Evolutionary conservation across 2,888 invertebrate species (phyloP).

Genomic region (Apeira syringaria): DNA sequence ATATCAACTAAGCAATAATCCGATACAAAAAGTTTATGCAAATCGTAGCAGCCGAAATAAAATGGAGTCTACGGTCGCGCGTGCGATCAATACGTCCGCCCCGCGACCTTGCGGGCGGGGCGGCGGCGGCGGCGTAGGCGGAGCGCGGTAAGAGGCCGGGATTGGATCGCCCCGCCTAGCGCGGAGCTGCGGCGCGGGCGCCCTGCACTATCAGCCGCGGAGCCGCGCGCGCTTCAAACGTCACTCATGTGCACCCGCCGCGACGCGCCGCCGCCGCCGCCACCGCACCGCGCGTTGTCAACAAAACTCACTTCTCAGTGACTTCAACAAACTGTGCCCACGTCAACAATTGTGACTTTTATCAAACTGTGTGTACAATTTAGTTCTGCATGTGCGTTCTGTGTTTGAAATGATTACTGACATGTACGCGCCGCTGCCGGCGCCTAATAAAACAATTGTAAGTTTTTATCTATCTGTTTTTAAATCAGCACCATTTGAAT

Average conservation of each 20-base stretch:
- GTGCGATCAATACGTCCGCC: constrained; percentile 77
- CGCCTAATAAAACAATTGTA: constrained; percentile 73
- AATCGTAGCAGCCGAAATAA: constrained; percentile 78
- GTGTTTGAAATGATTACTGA: constrained; percentile 74
- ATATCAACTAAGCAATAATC: constrained; percentile 45
- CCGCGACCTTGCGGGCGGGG: constrained; percentile 78
- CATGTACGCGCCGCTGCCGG: constrained; percentile 77
- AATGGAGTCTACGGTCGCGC: constrained; percentile 75
- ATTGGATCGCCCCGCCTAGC: constrained; percentile 62
- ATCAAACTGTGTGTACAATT: constrained; percentile 3
- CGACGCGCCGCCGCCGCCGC: not conserved
- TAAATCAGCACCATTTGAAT: no score
- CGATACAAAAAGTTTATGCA: constrained; percentile 80
- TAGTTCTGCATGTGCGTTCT: constrained; percentile 48
- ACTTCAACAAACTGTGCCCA: constrained; percentile 28
- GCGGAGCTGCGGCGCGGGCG: constrained; percentile 36
- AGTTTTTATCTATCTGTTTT: no score
- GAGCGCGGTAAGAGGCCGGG: constrained; percentile 72
- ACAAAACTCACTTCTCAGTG: constrained; percentile 20
- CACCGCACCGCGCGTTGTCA: constrained; percentile 29
- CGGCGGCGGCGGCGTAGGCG: constrained; percentile 56
- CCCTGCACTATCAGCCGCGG: constrained; percentile 27
- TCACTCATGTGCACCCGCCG: constrained; percentile 44
- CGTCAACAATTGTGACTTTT: constrained; percentile 2
- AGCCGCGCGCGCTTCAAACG: constrained; percentile 45